phyloP scores from a whole-genome alignment of 2,113 vertebrate genomes.

The Bos javanicus region DNA sequence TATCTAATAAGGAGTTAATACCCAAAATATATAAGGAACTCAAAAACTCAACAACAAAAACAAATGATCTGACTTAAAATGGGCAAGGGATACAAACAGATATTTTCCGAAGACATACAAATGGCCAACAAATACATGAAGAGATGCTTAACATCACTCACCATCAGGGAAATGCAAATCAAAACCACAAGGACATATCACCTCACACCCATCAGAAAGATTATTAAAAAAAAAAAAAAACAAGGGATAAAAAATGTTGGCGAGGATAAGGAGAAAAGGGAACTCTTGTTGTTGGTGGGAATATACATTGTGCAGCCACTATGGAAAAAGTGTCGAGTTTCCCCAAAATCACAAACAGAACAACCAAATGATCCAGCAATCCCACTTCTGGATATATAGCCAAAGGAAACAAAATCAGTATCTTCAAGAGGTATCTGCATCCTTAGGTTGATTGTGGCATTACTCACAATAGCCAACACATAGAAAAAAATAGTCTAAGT shows the following conservation, averaged over 20 bases:
- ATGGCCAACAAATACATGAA: neutral
- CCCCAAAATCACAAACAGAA: neutral
- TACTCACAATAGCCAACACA: neutral
- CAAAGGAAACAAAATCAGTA: neutral
- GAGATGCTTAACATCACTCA: neutral
- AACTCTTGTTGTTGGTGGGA: neutral
- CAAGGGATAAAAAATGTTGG: neutral
- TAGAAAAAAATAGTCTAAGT: neutral
- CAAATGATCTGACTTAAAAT: neutral
- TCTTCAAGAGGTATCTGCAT: neutral
- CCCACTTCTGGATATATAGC: neutral
- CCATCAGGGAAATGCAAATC: neutral
- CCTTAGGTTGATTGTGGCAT: neutral
- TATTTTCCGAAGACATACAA: neutral
- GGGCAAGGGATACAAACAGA: neutral
- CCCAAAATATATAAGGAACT: neutral
- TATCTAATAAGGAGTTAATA: neutral
- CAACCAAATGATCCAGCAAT: neutral
- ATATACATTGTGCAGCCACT: neutral
- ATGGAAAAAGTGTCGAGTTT: neutral
- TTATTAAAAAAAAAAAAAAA: neutral
- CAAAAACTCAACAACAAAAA: neutral
- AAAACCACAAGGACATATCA: neutral
- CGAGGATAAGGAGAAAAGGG: neutral
- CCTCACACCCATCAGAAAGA: neutral